These are phyloP conservation scores for Chrysolina americana DNA, from an alignment of 2,888 invertebrate genomes.

Conservation along the genomic window DNA sequence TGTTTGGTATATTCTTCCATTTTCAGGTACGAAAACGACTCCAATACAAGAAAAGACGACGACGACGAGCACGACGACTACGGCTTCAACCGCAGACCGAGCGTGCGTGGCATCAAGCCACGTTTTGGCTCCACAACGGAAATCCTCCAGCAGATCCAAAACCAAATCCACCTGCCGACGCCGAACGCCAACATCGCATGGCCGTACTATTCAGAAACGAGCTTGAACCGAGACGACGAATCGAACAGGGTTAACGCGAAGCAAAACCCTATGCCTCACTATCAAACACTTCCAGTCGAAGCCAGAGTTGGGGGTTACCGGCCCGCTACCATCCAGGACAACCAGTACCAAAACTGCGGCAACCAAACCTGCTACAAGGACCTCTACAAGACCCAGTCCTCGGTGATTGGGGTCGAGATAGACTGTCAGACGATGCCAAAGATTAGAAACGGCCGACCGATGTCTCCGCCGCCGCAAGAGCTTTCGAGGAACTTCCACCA, in stretches of 20 bases:
- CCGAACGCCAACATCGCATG: slow-evolving; percentile 72
- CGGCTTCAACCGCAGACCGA: slow-evolving; percentile 90
- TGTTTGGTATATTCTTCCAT: too few species aligned
- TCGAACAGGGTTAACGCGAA: slow-evolving; percentile 60
- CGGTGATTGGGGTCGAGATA: slow-evolving; percentile 55
- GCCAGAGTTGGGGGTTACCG: slow-evolving; percentile 56
- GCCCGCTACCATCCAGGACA: slow-evolving; percentile 61
- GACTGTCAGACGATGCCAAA: slow-evolving; percentile 64
- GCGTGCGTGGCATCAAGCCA: slow-evolving; percentile 91
- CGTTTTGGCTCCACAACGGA: slow-evolving; percentile 86
- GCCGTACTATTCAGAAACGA: slow-evolving; percentile 79
- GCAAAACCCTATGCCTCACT: slow-evolving; percentile 57
- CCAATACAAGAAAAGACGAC: slow-evolving; percentile 63
- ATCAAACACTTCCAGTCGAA: slow-evolving; percentile 58
- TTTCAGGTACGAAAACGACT: slow-evolving; percentile 43
- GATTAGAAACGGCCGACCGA: slow-evolving; percentile 73
- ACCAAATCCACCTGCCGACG: slow-evolving; percentile 74
- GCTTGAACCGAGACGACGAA: slow-evolving; percentile 64
- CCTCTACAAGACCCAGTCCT: slow-evolving; percentile 51
- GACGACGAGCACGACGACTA: slow-evolving; percentile 91
- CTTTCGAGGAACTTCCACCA: slow-evolving; percentile 76
- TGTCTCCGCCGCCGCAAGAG: slow-evolving; percentile 79
- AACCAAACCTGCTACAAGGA: slow-evolving; percentile 61
- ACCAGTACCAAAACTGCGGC: slow-evolving; percentile 70
- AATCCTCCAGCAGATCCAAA: slow-evolving; percentile 86